A percentile compares a stretch with the other conserved stretches of the same genome.
Evolutionary conservation across 2,113 vertebrate species (phyloP).

Genomic region (Beaufortia kweichowensis): DNA sequence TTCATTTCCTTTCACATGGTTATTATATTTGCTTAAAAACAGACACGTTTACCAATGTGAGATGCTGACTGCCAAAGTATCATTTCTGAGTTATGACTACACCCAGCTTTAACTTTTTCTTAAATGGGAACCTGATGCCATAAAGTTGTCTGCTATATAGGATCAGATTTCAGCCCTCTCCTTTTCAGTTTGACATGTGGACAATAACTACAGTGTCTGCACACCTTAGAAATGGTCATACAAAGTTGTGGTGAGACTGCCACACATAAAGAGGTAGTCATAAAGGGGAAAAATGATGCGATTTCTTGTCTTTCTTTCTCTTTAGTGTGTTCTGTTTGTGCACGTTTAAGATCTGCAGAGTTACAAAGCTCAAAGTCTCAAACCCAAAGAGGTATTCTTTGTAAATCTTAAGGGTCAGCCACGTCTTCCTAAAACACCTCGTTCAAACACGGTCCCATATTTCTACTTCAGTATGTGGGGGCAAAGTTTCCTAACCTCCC

Average conservation of each 20-base stretch:
- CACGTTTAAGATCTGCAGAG: no score
- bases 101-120: conserved; percentile 14
- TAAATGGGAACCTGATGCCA: conserved; percentile 32
- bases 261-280: neutral
- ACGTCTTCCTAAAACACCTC: no score
- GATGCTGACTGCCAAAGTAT: conserved; percentile 14
- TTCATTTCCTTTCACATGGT: conserved; percentile 11
- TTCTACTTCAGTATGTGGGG: no score
- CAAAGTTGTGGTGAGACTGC: neutral
- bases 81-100: conserved; percentile 26
- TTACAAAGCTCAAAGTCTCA: no score
- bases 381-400: no score
- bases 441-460: no score
- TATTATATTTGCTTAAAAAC: conserved; percentile 5
- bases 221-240: neutral
- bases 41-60: conserved; percentile 5
- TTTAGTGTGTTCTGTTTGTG: no score
- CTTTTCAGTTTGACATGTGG: neutral
- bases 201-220: conserved; percentile 15
- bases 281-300: no score
- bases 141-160: neutral
- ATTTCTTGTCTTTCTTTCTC: no score
- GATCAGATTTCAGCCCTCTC: conserved; percentile 31
- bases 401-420: no score
- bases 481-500: no score